phyloP scores from a whole-genome alignment of 1,140 invertebrate genomes.

The Sinonovacula constricta region DNA sequence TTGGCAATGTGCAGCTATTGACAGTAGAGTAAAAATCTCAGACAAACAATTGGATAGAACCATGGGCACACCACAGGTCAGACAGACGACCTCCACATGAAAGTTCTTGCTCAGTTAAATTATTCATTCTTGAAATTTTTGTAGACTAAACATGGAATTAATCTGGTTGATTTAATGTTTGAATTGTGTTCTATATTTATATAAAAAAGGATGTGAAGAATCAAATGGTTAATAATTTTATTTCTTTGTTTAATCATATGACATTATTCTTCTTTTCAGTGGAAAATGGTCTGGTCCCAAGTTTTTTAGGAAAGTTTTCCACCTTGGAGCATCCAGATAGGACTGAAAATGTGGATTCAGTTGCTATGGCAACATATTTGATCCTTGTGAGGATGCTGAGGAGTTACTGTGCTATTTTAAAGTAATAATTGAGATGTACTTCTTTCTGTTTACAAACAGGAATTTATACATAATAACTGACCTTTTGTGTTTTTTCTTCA shows the following conservation, averaged over 20 bases:
- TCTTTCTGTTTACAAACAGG: no score
- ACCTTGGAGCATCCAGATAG: conserved; percentile 72
- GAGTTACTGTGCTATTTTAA: no score
- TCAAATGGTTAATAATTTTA: no score
- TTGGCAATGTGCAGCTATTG: background rate
- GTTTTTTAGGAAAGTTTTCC: conserved; percentile 84
- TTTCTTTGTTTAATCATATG: background rate
- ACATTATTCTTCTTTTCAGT: conserved; percentile 75
- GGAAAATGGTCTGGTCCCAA: conserved; percentile 93
- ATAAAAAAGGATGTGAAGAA: background rate
- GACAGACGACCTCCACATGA: background rate
- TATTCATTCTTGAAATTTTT: background rate
- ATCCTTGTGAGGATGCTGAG: no score
- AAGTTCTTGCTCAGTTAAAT: background rate
- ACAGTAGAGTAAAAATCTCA: background rate
- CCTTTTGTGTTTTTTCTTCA: no score
- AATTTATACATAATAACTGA: no score
- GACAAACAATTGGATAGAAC: background rate
- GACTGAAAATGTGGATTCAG: no score
- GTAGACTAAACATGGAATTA: no score
- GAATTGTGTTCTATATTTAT: background rate
- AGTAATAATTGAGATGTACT: no score
- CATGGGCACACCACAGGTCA: background rate
- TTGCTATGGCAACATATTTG: no score
- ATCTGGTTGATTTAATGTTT: background rate